Base-by-base conservation (phyloP, 2,888 invertebrate genomes). In the Helobdella robusta region DNA sequence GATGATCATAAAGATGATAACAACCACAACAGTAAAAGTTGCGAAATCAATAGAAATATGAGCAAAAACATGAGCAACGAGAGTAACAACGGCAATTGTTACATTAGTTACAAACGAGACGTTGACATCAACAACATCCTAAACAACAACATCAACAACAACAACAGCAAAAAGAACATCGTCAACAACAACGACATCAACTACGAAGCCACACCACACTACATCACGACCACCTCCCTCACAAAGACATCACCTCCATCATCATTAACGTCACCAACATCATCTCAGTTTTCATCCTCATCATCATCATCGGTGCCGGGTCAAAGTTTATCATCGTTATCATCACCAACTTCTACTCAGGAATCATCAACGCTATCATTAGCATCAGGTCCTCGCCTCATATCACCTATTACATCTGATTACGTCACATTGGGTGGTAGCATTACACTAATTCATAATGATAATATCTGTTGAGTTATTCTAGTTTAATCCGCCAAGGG, bases 51-150 rank as follows among this genome's bases (percentile, higher is more conserved):
- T 50, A 50, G 25, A 8, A 50, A 50, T 8, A 8, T 23, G n/a
- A 50, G n/a, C 25, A 5, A 8, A 6, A 50, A 50, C n/a, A 50
- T 18, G 6, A 6, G 6, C 50, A 50, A 50, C 50, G 25, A 50
- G 20, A 30, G n/a, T 32, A 30, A 30, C 56, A 25, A 4, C 32
- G 4, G 4, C 5, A 30, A 4, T n/a, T 23, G 4, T 4, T 23
- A 8, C 50, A 50, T 23, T 25, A 50, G n/a, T n/a, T n/a, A n/a
- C n/a, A n/a, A n/a, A n/a, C n/a, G n/a, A n/a, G n/a, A n/a, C n/a
- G n/a, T n/a, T n/a, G n/a, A 50, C 50, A 5, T 8, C 50, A 50
- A 18, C 50, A 50, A 50, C 50, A 50, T n/a, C n/a, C n/a, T n/a
- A n/a, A n/a, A n/a, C n/a, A n/a, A n/a, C n/a, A n/a, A n/a, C n/a